These are phyloP conservation scores for Hyles vespertilio DNA, from an alignment of 1,140 invertebrate species.

Conservation along the genomic window DNA sequence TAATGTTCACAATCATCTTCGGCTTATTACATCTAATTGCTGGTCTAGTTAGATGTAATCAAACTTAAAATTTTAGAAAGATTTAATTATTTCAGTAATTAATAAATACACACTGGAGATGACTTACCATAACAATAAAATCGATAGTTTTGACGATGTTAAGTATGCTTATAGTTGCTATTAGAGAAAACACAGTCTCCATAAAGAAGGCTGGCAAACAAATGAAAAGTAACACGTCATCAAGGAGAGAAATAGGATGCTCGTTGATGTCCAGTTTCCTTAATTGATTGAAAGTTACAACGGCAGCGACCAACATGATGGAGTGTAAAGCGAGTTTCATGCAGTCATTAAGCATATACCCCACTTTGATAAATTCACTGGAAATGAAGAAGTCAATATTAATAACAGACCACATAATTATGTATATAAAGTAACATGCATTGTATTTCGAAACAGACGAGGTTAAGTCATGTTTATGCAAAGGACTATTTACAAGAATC, in stretches of 20 bases:
- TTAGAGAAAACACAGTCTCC: constrained; percentile 80
- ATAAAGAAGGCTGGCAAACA: constrained; percentile 85
- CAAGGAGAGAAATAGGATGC: constrained; percentile 80
- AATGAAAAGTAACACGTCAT: constrained; percentile 83
- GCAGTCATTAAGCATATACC: constrained; percentile 65
- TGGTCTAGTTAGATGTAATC: too few species aligned
- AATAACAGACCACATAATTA: too few species aligned
- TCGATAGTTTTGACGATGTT: constrained; percentile 75
- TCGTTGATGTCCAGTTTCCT: constrained; percentile 80
- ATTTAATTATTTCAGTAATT: too few species aligned
- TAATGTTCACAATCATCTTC: too few species aligned
- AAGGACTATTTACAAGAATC: too few species aligned
- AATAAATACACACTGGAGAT: not conserved
- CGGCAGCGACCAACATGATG: constrained; percentile 74
- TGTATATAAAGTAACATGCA: too few species aligned
- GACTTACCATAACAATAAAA: constrained; percentile 76
- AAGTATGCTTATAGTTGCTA: constrained; percentile 76
- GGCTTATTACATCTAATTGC: too few species aligned
- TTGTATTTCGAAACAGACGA: too few species aligned
- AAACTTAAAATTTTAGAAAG: too few species aligned
- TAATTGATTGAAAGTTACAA: constrained; percentile 78
- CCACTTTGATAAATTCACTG: constrained; percentile 62
- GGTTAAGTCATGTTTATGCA: too few species aligned
- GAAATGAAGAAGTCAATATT: constrained; percentile 13
- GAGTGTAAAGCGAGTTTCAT: constrained; percentile 72